Conservation (phyloP, 2,113 vertebrate genomes). For the Illadopsis cleaveri region DNA sequence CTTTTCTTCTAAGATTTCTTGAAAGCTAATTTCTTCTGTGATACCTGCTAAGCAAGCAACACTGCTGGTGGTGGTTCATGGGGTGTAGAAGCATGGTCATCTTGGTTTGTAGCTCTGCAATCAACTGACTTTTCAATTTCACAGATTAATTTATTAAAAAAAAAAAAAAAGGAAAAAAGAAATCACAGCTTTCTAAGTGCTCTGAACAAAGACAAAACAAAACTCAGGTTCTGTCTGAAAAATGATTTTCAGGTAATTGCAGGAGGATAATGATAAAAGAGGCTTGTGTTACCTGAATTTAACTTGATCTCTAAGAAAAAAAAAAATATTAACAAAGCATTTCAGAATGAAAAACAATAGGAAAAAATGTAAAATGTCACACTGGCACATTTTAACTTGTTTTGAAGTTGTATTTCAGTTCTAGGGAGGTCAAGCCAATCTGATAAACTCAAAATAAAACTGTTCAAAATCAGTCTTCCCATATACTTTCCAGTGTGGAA, state of each 20-base stretch:
- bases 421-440: background rate
- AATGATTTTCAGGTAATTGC: background rate
- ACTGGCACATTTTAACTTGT: background rate
- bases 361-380: background rate
- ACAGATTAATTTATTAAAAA: background rate
- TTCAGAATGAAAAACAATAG: background rate
- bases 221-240: background rate
- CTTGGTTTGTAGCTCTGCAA: background rate
- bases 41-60: background rate
- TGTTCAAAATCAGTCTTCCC: background rate
- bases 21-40: background rate
- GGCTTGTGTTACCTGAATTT: background rate
- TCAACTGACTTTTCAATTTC: background rate
- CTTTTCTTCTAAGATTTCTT: background rate
- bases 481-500: background rate
- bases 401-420: background rate
- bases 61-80: background rate
- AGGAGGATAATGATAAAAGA: background rate
- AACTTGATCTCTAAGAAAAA: background rate
- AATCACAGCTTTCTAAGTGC: background rate
- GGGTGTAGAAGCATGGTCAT: background rate
- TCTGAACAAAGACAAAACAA: background rate
- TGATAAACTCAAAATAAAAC: background rate
- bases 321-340: background rate
- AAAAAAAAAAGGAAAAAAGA: background rate